These are phyloP conservation scores for Eustalomyia histrio DNA, from an alignment of 2,888 invertebrate species.

Conservation along the genomic window DNA sequence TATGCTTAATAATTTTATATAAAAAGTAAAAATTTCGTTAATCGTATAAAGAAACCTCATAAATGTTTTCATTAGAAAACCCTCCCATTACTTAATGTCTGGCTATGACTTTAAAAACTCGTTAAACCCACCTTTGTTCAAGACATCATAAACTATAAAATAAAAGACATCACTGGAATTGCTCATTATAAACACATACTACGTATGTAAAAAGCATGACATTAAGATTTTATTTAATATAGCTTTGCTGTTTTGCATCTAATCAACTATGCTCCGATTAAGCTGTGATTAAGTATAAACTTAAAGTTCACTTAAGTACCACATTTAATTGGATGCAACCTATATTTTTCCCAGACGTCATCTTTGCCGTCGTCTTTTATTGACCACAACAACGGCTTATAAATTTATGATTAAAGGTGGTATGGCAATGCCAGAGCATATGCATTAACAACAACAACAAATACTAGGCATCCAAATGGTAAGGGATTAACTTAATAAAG, in stretches of 20 bases:
- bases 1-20: too few relatives aligned
- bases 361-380: slow-evolving; percentile 3
- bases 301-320: slow-evolving; percentile 10
- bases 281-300: slow-evolving; percentile 36
- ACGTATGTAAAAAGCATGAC: background rate
- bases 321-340: slow-evolving; percentile 45
- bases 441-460: slow-evolving; percentile 13
- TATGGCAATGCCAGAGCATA: background rate
- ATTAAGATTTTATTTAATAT: slow-evolving; percentile 25
- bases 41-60: too few relatives aligned
- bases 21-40: too few relatives aligned
- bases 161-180: background rate
- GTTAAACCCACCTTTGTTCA: background rate
- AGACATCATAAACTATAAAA: background rate
- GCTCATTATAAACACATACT: background rate
- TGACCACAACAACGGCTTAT: slow-evolving; percentile 11
- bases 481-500: slow-evolving; percentile 60
- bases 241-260: slow-evolving; percentile 9
- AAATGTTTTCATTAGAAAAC: too few relatives aligned
- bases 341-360: slow-evolving; percentile 4
- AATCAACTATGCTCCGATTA: slow-evolving; percentile 31
- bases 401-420: slow-evolving; percentile 23
- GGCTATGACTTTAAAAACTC: background rate
- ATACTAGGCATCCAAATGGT: slow-evolving; percentile 3
- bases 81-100: too few relatives aligned